phyloP scores from a whole-genome alignment of 1,140 invertebrate genomes.

The Semibalanus balanoides region DNA sequence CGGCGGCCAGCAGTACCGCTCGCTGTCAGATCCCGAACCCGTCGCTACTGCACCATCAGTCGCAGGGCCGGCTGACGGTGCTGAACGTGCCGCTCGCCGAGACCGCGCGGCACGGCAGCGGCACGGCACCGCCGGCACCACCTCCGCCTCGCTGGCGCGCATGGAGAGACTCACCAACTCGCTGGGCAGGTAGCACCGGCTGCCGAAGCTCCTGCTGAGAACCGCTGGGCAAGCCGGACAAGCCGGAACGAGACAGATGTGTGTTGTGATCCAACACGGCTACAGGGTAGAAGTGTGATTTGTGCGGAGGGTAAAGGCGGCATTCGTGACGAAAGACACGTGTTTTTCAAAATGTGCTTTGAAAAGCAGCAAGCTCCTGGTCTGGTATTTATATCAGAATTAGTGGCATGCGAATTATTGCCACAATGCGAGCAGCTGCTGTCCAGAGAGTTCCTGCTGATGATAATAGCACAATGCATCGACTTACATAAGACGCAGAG shows the following conservation, averaged over 20 bases:
- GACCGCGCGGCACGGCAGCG: neutral
- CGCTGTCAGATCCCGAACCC: constrained; percentile 22
- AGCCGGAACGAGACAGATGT: too few relatives aligned
- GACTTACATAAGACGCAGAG: too few relatives aligned
- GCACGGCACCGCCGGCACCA: neutral
- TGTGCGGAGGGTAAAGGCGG: too few relatives aligned
- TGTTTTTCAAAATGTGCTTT: too few relatives aligned
- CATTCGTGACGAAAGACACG: too few relatives aligned
- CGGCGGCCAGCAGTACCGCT: neutral
- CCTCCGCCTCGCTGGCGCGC: neutral
- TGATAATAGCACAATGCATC: too few relatives aligned
- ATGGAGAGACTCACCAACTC: constrained; percentile 3
- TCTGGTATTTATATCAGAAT: too few relatives aligned
- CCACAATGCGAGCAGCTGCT: too few relatives aligned
- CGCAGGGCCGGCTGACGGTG: constrained; percentile 18
- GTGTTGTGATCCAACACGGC: neutral
- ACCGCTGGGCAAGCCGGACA: neutral
- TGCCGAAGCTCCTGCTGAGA: neutral
- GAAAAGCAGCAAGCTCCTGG: too few relatives aligned
- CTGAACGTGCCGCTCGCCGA: neutral
- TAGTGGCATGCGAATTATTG: too few relatives aligned
- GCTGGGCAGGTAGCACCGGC: neutral
- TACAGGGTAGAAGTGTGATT: neutral
- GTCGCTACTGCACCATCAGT: constrained; percentile 19
- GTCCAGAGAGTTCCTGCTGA: too few relatives aligned